Conservation (phyloP, 2,888 invertebrate genomes). For the Parnassius mnemosyne region DNA sequence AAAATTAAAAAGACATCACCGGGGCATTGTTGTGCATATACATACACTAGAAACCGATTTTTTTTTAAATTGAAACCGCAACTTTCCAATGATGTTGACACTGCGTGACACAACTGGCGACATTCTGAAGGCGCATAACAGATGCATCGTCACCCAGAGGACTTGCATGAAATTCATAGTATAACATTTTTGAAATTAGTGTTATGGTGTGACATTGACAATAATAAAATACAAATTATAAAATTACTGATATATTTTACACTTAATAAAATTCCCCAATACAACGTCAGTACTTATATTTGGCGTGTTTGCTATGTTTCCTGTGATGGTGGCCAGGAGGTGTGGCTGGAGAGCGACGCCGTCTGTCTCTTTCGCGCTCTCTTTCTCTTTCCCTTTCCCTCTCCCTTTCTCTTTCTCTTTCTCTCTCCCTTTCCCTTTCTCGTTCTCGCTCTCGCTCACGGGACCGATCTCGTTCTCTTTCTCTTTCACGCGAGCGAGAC, state of each 20-base stretch:
- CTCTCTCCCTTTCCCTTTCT: slow-evolving; percentile 49
- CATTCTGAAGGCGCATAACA: too few species aligned
- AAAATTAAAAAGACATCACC: too few species aligned
- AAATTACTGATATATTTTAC: slow-evolving; percentile 17
- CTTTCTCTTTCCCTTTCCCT: slow-evolving; percentile 50
- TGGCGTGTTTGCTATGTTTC: slow-evolving; percentile 68
- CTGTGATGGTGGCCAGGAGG: slow-evolving; percentile 66
- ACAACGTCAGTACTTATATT: slow-evolving; percentile 62
- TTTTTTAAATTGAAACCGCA: too few species aligned
- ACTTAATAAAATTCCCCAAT: slow-evolving; percentile 1
- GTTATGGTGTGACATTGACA: slow-evolving; percentile 1
- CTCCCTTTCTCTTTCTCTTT: slow-evolving; percentile 49
- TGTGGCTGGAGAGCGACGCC: slow-evolving; percentile 66
- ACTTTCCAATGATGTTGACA: too few species aligned
- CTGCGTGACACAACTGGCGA: too few species aligned
- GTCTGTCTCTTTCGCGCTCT: slow-evolving; percentile 45
- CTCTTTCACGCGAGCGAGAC: slow-evolving; percentile 58
- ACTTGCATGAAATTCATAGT: too few species aligned
- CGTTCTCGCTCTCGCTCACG: slow-evolving; percentile 50
- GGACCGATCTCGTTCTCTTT: slow-evolving; percentile 41
- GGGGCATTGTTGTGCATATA: too few species aligned
- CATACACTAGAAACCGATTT: too few species aligned
- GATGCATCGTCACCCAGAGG: too few species aligned
- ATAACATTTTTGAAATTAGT: too few species aligned
- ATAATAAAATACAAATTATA: slow-evolving; percentile 2